Conservation (phyloP, 2,113 vertebrate genomes). For the Oryzias melastigma region DNA sequence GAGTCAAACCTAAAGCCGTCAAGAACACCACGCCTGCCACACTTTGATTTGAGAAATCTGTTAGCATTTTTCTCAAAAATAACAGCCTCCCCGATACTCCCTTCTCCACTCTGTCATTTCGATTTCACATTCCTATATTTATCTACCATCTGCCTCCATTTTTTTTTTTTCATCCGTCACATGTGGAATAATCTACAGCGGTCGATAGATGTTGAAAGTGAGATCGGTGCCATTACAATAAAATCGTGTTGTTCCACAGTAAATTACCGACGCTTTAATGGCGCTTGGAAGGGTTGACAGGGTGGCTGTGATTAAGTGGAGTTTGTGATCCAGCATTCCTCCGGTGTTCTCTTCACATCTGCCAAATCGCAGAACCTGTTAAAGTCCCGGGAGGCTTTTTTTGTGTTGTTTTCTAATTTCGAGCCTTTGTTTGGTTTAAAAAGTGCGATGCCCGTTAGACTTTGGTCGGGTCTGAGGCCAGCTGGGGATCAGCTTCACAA, state of each 20-base stretch:
- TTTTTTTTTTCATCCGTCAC: constrained; percentile 25
- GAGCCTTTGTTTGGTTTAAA: constrained; percentile 42
- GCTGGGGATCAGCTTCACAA: constrained; percentile 30
- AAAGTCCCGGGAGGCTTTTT: constrained; percentile 40
- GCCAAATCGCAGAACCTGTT: constrained; percentile 59
- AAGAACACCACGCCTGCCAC: constrained; percentile 19
- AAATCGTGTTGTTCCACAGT: constrained; percentile 23
- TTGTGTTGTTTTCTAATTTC: constrained; percentile 46
- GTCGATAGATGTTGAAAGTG: constrained; percentile 8
- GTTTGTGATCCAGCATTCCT: constrained; percentile 32
- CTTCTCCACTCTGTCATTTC: constrained; percentile 63
- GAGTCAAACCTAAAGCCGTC: constrained; percentile 29
- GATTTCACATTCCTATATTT: constrained; percentile 69
- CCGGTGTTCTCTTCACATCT: constrained; percentile 18
- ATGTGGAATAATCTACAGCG: constrained; percentile 42
- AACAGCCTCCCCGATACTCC: constrained; percentile 53
- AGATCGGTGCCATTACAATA: constrained; percentile 32
- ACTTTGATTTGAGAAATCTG: constrained; percentile 67
- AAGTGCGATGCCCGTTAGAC: constrained; percentile 26
- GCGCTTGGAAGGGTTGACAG: constrained; percentile 5
- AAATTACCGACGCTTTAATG: constrained; percentile 16
- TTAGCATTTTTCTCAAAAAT: constrained; percentile 62
- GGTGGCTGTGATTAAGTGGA: constrained; percentile 32
- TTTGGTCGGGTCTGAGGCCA: constrained; percentile 6
- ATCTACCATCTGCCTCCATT: constrained; percentile 60